These are phyloP conservation scores for Platycnemis pennipes DNA, from an alignment of 2,888 invertebrate species.

Conservation along the genomic window DNA sequence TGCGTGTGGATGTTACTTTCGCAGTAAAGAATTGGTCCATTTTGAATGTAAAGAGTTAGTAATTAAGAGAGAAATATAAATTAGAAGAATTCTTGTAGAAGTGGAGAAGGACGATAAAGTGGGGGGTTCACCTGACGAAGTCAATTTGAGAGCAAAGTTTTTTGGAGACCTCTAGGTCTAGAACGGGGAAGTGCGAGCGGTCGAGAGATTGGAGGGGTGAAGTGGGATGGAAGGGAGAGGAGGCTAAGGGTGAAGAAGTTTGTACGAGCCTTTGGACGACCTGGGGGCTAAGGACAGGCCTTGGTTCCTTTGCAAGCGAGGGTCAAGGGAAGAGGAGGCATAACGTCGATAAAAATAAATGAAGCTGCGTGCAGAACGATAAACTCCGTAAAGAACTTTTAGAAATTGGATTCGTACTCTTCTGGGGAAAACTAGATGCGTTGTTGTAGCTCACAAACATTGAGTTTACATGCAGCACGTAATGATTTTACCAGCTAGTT, in stretches of 20 bases:
- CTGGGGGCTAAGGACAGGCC: neutral
- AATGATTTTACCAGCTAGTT: too few relatives aligned
- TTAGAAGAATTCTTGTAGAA: too few relatives aligned
- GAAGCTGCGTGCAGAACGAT: neutral
- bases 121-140: neutral
- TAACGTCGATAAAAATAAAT: neutral
- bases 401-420: too few relatives aligned
- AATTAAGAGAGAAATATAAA: too few relatives aligned
- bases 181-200: neutral
- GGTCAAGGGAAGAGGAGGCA: neutral
- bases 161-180: neutral
- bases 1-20: too few relatives aligned
- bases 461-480: too few relatives aligned
- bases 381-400: neutral
- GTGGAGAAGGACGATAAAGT: neutral
- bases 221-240: neutral
- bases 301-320: neutral
- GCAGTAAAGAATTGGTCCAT: too few relatives aligned
- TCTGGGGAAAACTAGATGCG: too few relatives aligned
- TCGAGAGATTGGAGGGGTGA: neutral
- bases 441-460: too few relatives aligned
- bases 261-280: neutral
- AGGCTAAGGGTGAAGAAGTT: neutral
- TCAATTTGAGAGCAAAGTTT: conserved; percentile 11
- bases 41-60: too few relatives aligned